Evolutionary conservation across 2,888 invertebrate species (phyloP).

Genomic region (Scaptomyza polygonia): DNA sequence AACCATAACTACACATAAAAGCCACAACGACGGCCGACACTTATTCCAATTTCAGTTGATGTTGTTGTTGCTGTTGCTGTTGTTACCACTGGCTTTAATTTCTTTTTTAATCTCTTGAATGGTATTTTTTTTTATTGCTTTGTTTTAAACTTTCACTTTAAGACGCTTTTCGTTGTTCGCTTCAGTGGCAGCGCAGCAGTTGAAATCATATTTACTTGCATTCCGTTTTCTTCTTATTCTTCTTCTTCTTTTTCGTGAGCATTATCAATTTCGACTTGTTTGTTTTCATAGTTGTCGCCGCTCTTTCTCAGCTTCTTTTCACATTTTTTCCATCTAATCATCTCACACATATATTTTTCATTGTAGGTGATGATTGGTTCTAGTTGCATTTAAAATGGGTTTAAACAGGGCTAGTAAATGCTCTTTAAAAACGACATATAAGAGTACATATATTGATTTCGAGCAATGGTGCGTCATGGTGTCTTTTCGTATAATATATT

Average conservation of each 20-base stretch:
- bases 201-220: constrained; percentile 34
- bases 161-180: constrained; percentile 45
- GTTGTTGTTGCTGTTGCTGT: constrained; percentile 16
- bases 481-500: no score
- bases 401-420: background rate
- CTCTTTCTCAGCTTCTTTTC: background rate
- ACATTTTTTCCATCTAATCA: background rate
- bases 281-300: constrained; percentile 36
- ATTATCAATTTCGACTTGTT: constrained; percentile 26
- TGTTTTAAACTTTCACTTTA: constrained; percentile 62
- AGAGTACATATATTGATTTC: background rate
- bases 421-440: background rate
- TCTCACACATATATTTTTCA: background rate
- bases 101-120: constrained; percentile 40
- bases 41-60: constrained; percentile 35
- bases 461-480: no score
- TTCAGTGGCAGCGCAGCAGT: constrained; percentile 45
- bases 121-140: constrained; percentile 13
- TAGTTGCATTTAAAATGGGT: constrained; percentile 1
- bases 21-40: constrained; percentile 36
- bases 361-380: constrained; percentile 1
- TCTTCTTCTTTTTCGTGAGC: constrained; percentile 18
- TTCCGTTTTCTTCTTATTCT: constrained; percentile 42
- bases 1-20: constrained; percentile 26
- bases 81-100: constrained; percentile 32